Conservation (phyloP, 2,113 vertebrate species). For the Corvus hawaiiensis region DNA sequence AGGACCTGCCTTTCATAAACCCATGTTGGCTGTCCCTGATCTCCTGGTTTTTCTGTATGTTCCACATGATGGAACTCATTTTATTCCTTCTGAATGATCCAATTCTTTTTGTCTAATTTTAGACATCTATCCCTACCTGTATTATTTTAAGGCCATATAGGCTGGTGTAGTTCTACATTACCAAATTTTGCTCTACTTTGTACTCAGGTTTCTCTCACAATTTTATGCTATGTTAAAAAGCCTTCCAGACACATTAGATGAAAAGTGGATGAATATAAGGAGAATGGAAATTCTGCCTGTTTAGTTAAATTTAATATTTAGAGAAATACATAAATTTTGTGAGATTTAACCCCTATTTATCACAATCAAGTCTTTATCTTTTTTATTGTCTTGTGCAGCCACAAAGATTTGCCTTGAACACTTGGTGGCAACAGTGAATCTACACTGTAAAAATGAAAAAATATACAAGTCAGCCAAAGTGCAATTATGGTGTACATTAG, state of each 20-base stretch:
- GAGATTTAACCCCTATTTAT: neutral
- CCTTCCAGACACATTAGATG: neutral
- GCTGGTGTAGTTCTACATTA: neutral
- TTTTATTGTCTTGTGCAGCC: neutral
- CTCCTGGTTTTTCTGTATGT: neutral
- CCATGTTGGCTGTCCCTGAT: neutral
- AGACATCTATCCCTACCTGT: neutral
- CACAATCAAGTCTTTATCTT: neutral
- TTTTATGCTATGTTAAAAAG: neutral
- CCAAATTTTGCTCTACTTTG: neutral
- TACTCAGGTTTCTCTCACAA: neutral
- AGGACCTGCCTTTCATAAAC: neutral
- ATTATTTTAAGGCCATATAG: neutral
- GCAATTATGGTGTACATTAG: neutral
- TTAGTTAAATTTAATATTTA: neutral
- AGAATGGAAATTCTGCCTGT: neutral
- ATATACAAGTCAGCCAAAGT: neutral
- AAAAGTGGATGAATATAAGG: neutral
- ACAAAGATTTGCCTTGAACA: neutral
- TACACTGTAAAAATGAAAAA: neutral
- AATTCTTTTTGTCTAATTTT: neutral
- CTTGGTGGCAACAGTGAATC: neutral
- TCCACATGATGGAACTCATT: neutral
- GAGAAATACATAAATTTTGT: neutral
- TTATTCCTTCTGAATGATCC: neutral